Conservation (phyloP, 2,113 vertebrate species). For the Toxotes chatareus region DNA sequence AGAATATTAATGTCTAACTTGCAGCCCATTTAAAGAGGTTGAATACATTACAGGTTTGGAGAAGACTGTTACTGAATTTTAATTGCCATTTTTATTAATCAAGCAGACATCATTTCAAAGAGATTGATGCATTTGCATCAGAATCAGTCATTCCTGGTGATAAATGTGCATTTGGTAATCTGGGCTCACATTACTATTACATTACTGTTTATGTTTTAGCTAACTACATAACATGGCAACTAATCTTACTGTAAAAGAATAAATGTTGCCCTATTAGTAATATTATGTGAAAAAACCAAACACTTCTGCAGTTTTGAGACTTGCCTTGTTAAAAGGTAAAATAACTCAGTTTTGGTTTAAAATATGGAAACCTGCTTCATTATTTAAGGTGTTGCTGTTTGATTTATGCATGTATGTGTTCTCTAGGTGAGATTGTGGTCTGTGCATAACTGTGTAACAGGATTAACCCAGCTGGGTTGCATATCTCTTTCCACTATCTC, state of each 20-base stretch:
- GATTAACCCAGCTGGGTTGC: slow-evolving; percentile 73
- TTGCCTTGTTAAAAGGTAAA: background rate
- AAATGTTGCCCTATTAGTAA: background rate
- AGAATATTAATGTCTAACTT: slow-evolving; percentile 81
- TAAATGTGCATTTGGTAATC: slow-evolving; percentile 42
- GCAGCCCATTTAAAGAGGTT: slow-evolving; percentile 69
- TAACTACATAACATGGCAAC: slow-evolving; percentile 13
- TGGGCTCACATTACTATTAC: background rate
- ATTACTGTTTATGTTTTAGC: slow-evolving; percentile 6
- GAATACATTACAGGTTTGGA: slow-evolving; percentile 72
- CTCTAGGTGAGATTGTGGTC: slow-evolving; percentile 64
- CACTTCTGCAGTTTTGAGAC: background rate
- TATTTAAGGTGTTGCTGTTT: slow-evolving; percentile 45
- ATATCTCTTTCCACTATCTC: slow-evolving; percentile 74
- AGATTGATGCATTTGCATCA: slow-evolving; percentile 60
- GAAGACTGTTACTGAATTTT: slow-evolving; percentile 59
- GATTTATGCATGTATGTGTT: slow-evolving; percentile 59
- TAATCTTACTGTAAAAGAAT: background rate
- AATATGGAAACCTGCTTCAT: slow-evolving; percentile 1
- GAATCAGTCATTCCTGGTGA: slow-evolving; percentile 33
- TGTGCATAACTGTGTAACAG: slow-evolving; percentile 72
- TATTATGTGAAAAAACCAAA: background rate
- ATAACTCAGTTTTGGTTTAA: slow-evolving; percentile 1
- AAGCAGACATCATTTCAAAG: slow-evolving; percentile 40
- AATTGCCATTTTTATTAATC: slow-evolving; percentile 68